Evolutionary conservation across 37 sponge, comb jelly and placozoan species (phyloP), one percentile per base, ranked within the genome.

Genomic region (Agelas oroides): DNA sequence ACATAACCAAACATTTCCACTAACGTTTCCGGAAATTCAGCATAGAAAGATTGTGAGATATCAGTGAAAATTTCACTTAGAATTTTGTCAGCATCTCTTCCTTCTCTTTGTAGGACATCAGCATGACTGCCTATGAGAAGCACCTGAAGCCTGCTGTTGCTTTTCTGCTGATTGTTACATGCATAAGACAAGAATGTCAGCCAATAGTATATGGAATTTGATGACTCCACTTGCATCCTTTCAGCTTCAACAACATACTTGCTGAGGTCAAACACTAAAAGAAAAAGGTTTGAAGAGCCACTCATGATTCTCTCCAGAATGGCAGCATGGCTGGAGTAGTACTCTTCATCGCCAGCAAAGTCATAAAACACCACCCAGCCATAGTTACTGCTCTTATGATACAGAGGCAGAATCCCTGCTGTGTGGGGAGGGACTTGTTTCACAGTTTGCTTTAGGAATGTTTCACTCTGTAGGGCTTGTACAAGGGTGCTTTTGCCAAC

Each of bases 401-500:
- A 17, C 17, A 37, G 23, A 5, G 87, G 79, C 39, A 79, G 30
- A 21, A 87, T 79, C 2, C 87, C 87, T 79, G 80, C 80, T 20
- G 87, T 87, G n/a, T 66, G 79, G 35, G 74, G 58, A 21, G 56
- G 71, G 18, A 65, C 75, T 30, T 75, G 31, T 5, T 35, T n/a
- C 68, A 64, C 56, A 55, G 59, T 21, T 36, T 37, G 31, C 17
- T 14, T 1, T 3, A 54, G 5, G 15, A 28, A 58, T 14, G 16
- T 17, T 40, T 79, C 65, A 23, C 32, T 27, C 62, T 88, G 55
- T 14, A 88, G 64, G 33, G 82, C 54, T 33, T 79, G 71, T 15
- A 88, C 71, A 16, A 88, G 82, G 18, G 88, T 81, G 57, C 88
- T 88, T 70, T 88, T 88, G 12, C 88, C 88, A 81, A 65, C 40